phyloP scores from a whole-genome alignment of 2,888 invertebrate species.

The Nezara viridula region DNA sequence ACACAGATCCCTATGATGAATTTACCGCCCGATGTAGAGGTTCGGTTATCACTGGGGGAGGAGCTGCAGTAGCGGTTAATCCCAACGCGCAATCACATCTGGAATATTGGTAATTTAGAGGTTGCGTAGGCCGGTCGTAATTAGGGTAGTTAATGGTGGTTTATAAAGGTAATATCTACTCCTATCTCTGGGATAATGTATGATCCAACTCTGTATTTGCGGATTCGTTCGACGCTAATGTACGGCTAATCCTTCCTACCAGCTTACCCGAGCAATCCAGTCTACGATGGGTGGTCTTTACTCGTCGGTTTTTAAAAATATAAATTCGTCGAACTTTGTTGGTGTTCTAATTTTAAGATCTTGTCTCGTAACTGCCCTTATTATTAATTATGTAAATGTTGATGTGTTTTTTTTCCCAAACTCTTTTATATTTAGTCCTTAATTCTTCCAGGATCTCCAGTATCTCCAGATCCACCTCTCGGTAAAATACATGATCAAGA shows the following conservation, averaged over 20 bases:
- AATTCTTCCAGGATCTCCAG: too few species aligned
- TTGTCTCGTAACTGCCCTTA: neutral
- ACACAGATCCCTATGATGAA: neutral
- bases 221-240: constrained; percentile 27
- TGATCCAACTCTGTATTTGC: neutral
- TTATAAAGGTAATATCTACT: constrained; percentile 46
- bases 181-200: constrained; percentile 28
- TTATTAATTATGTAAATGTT: too few species aligned
- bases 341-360: neutral
- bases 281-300: neutral
- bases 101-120: constrained; percentile 37
- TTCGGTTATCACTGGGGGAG: neutral
- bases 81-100: constrained; percentile 1
- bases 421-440: too few species aligned
- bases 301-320: neutral
- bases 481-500: too few species aligned
- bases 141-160: constrained; percentile 52
- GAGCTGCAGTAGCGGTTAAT: neutral
- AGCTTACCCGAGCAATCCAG: neutral
- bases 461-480: too few species aligned
- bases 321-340: neutral
- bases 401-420: too few species aligned
- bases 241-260: neutral
- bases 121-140: constrained; percentile 29
- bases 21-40: neutral